Percentiles rank a stretch among this genome's conserved stretches.
phyloP scores from a whole-genome alignment of 2,888 invertebrate species.

The Melieria omissa region DNA sequence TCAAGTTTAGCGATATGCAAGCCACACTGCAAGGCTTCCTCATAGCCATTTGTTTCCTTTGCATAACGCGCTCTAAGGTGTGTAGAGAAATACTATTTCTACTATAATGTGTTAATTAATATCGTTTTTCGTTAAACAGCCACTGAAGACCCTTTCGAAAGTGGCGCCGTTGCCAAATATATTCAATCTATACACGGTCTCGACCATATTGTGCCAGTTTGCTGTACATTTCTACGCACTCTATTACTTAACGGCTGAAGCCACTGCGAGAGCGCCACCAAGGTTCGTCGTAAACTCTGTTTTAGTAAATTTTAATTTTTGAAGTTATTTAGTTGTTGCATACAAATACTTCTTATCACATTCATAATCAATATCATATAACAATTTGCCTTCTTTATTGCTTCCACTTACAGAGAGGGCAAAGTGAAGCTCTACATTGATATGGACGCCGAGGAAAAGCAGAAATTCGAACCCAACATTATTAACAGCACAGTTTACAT shows the following conservation, averaged over 20 bases:
- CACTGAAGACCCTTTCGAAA: conserved; percentile 90
- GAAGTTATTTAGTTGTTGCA: background rate
- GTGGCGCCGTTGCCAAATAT: conserved; percentile 97
- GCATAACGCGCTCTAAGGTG: conserved; percentile 97
- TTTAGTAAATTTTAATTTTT: background rate
- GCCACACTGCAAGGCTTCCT: conserved; percentile 97
- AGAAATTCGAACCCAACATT: conserved; percentile 91
- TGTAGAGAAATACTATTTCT: background rate
- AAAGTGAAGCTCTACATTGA: conserved; percentile 73
- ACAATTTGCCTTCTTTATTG: too few relatives aligned
- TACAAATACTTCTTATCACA: too few relatives aligned
- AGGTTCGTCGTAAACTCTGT: conserved; percentile 67
- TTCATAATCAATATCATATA: too few relatives aligned
- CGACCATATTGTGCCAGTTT: conserved; percentile 95
- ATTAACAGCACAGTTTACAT: conserved; percentile 98
- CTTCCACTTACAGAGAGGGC: conserved; percentile 67
- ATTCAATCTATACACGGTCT: conserved; percentile 96
- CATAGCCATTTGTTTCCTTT: conserved; percentile 96
- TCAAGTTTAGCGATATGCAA: conserved; percentile 97
- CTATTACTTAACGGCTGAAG: conserved; percentile 87
- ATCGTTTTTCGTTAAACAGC: conserved; percentile 70
- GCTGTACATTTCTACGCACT: conserved; percentile 93
- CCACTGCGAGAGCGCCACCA: conserved; percentile 77
- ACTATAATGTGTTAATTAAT: conserved; percentile 13
- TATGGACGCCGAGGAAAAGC: conserved; percentile 75